Evolutionary conservation across 2,888 invertebrate genomes (phyloP).

Genomic region (Microctonus aethiopoides): DNA sequence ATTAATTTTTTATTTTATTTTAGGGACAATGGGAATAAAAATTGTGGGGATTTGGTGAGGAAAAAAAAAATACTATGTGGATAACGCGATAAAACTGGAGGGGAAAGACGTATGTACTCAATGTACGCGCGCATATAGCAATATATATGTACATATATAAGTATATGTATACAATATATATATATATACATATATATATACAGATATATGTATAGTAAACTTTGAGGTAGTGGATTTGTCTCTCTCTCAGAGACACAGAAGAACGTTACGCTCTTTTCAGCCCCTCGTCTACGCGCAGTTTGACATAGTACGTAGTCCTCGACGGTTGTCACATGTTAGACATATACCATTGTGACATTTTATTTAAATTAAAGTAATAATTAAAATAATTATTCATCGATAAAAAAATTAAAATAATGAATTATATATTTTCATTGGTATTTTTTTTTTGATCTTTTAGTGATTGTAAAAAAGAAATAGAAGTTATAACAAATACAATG

Average conservation of each 20-base stretch:
- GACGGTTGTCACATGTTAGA: conserved; percentile 45
- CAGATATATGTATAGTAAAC: neutral
- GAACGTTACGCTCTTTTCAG: conserved; percentile 42
- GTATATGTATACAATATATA: no score
- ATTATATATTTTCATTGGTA: no score
- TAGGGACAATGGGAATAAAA: no score
- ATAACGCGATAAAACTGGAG: neutral
- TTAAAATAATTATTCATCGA: neutral
- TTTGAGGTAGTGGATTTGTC: conserved; percentile 17
- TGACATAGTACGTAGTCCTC: conserved; percentile 56
- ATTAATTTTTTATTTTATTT: no score
- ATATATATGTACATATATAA: no score
- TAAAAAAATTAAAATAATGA: no score
- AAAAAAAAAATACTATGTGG: neutral
- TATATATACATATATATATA: no score
- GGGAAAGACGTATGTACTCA: conserved; percentile 3
- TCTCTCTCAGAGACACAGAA: conserved; percentile 2
- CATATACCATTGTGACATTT: neutral
- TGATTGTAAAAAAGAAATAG: no score
- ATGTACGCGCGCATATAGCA: conserved; percentile 26
- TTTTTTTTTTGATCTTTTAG: no score
- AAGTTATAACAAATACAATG: no score
- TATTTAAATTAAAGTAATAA: neutral
- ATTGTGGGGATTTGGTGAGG: neutral
- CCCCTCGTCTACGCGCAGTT: conserved; percentile 52